These are phyloP conservation scores for Spialia ferax DNA, from an alignment of 2,888 invertebrate species.

Conservation along the genomic window DNA sequence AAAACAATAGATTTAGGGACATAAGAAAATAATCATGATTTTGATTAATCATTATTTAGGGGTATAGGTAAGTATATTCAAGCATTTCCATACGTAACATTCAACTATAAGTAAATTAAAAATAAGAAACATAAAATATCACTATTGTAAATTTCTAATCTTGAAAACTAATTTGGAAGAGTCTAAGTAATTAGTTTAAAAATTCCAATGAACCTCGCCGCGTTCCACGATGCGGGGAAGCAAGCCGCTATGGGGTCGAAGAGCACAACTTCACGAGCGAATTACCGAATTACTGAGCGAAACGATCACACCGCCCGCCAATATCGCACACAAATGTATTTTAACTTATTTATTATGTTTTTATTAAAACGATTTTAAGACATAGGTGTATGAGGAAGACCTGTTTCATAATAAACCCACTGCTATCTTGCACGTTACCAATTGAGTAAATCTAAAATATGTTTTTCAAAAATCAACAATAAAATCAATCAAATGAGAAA, in stretches of 20 bases:
- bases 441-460: neutral
- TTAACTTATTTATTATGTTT: no score
- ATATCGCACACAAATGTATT: neutral
- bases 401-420: no score
- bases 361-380: neutral
- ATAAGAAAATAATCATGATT: no score
- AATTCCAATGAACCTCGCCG: constrained; percentile 49
- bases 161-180: neutral
- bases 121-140: neutral
- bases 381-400: no score
- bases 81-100: neutral
- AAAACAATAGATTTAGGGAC: no score
- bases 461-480: no score
- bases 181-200: neutral
- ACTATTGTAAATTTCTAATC: neutral
- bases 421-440: no score
- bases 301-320: constrained; percentile 24
- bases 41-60: neutral
- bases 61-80: neutral
- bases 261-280: constrained; percentile 55
- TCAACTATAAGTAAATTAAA: neutral
- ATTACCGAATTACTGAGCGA: constrained; percentile 37
- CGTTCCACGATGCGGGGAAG: constrained; percentile 43
- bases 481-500: no score
- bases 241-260: constrained; percentile 61